Evolutionary conservation across 2,797 vertebrate species (phyloP), one percentile per base, ranked within the genome.

Genomic region (Lagocephalus sceleratus): DNA sequence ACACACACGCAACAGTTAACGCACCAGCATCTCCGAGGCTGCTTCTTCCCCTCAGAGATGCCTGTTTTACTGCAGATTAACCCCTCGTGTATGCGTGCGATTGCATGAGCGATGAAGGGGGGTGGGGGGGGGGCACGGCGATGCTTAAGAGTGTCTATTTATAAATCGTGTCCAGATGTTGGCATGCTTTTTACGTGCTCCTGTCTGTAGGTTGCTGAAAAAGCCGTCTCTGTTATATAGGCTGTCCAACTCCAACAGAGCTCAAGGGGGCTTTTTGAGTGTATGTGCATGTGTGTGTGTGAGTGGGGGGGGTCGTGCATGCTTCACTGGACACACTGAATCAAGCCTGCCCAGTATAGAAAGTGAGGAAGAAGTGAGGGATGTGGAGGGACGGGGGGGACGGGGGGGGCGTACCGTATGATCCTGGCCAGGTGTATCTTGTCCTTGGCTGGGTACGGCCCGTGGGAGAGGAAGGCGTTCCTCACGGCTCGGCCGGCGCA

Each of bases 391-490:
- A 57, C 47, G 8, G 5, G 40, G 17, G 40, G 40, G 19, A 19
- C n/a, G 32, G 32, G 32, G 32, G 7, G 59, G 56, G 56, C 40
- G 72, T 81, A 92, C 91, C 90, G 88, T 83, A 90, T 92, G 87
- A 97, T 94, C 53, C 96, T 92, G 70, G 92, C 94, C 75, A 95
- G 91, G 85, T 95, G 95, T 54, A 95, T 94, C 83, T 95, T 94
- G 90, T 98, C 96, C 86, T 96, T 96, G 47, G 97, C 93, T 54
- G 97, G 92, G 77, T 95, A 94, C 42, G 94, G 92, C 20, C 95
- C 94, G 42, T 95, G 94, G 56, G 93, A 88, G 42, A 93, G 90
- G 80, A 98, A 95, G 57, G 92, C 91, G 46, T 98, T 97, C 84
- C 95, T 93, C 78, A 98, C 79, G 0, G 94, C 90, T 68, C 93